Conservation (phyloP, 2,113 vertebrate species). For the Procavia capensis region DNA sequence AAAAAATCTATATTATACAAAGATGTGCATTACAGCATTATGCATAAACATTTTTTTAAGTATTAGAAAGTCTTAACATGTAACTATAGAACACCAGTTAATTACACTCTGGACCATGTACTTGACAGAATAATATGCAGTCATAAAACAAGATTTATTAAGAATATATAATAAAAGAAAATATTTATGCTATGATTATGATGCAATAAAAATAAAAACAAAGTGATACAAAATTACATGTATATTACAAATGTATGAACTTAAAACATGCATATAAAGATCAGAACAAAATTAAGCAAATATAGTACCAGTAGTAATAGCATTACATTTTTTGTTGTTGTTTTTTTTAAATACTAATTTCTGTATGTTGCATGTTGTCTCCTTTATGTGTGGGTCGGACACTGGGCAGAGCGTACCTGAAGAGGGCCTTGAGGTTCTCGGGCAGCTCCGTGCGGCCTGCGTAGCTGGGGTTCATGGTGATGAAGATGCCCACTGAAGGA, state of each 20-base stretch:
- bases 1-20: conserved; percentile 46
- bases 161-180: conserved; percentile 49
- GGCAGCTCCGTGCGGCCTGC: conserved; percentile 97
- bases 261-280: not conserved
- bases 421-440: conserved; percentile 97
- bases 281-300: not conserved
- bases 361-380: not conserved
- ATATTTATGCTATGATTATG: conserved; percentile 28
- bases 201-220: conserved; percentile 15
- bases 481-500: conserved; percentile 96
- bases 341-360: conserved; percentile 39
- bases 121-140: conserved; percentile 42
- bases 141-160: conserved; percentile 46
- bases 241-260: not conserved
- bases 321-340: not conserved
- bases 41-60: conserved; percentile 64
- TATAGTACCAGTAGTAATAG: not conserved
- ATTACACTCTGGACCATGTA: not conserved
- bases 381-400: accelerated
- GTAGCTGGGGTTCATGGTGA: conserved; percentile 99
- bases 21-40: conserved; percentile 45
- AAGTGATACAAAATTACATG: not conserved
- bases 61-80: conserved; percentile 58
- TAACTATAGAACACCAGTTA: conserved; percentile 19
- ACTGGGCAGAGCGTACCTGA: conserved; percentile 88